Evolutionary conservation across 2,888 invertebrate species (phyloP).

Genomic region (Drosophila tanythrix): DNA sequence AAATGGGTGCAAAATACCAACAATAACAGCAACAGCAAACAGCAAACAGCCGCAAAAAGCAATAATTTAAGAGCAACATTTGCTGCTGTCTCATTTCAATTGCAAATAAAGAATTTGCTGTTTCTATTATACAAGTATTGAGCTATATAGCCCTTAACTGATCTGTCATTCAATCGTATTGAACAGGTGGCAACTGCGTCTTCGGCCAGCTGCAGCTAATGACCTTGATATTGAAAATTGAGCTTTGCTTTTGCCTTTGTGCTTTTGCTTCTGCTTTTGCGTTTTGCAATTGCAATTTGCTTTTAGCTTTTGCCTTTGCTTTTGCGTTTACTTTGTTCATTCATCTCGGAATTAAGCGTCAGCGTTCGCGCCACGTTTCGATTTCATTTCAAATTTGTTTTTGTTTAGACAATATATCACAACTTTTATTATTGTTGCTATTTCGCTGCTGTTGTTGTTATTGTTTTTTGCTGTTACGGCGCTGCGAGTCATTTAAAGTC

Average conservation of each 20-base stretch:
- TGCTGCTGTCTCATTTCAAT: conserved; percentile 57
- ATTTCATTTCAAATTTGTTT: conserved; percentile 69
- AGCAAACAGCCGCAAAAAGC: conserved; percentile 6
- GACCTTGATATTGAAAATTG: conserved; percentile 83
- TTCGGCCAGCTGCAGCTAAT: conserved; percentile 67
- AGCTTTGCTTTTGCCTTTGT: conserved; percentile 37
- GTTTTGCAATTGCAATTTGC: conserved; percentile 5
- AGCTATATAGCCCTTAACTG: conserved; percentile 6
- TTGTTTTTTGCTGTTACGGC: conserved; percentile 46
- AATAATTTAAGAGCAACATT: conserved; percentile 32
- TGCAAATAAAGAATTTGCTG: conserved; percentile 51
- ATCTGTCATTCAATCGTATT: conserved; percentile 18
- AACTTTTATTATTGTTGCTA: conserved; percentile 40
- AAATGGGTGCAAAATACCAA: conserved; percentile 54
- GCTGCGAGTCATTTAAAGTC: conserved; percentile 84
- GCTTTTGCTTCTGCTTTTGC: conserved; percentile 27
- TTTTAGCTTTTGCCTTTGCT: conserved; percentile 12
- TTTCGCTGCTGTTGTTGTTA: conserved; percentile 16
- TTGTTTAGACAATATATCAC: conserved; percentile 74
- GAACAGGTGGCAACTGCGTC: conserved; percentile 57
- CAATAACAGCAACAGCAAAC: conserved; percentile 3
- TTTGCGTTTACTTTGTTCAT: conserved; percentile 64
- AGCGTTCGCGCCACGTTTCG: conserved; percentile 58
- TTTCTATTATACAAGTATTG: conserved; percentile 39
- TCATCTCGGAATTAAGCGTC: conserved; percentile 51